A percentile compares a stretch with the other conserved stretches of the same genome.
These are phyloP conservation scores for Chloropsis cyanopogon DNA, from an alignment of 2,113 vertebrate species.

Conservation along the genomic window DNA sequence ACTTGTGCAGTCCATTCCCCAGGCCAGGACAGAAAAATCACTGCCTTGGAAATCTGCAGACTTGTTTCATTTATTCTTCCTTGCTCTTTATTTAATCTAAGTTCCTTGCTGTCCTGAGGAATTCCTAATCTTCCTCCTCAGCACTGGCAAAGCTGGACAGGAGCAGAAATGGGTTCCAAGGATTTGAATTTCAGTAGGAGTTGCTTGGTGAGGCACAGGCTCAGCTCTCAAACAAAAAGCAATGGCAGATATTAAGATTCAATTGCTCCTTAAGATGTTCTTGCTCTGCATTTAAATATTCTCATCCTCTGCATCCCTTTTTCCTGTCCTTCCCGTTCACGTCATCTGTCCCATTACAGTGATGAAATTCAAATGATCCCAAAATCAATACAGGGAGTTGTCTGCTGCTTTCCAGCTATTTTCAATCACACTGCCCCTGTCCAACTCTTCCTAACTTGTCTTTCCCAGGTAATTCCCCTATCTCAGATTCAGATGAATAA, in stretches of 20 bases:
- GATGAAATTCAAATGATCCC: background rate
- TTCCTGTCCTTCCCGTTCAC: background rate
- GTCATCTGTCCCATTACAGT: background rate
- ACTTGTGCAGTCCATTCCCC: background rate
- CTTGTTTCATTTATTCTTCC: background rate
- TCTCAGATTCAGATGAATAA: background rate
- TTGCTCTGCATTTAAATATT: background rate
- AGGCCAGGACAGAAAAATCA: background rate
- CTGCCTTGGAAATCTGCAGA: background rate
- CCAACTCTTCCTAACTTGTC: background rate
- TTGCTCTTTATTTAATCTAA: background rate
- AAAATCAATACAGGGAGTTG: background rate
- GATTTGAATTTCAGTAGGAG: background rate
- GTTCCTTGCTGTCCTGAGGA: background rate
- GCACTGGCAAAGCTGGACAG: background rate
- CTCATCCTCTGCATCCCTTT: background rate
- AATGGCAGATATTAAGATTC: background rate
- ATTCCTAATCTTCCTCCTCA: background rate
- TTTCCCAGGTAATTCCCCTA: background rate
- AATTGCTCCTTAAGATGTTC: background rate
- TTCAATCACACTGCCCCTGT: background rate
- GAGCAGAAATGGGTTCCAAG: background rate
- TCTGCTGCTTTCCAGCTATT: background rate
- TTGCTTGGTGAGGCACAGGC: background rate
- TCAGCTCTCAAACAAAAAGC: background rate